These are phyloP conservation scores for Gadopsis marmoratus DNA, from an alignment of 2,797 vertebrate genomes.

Conservation along the genomic window DNA sequence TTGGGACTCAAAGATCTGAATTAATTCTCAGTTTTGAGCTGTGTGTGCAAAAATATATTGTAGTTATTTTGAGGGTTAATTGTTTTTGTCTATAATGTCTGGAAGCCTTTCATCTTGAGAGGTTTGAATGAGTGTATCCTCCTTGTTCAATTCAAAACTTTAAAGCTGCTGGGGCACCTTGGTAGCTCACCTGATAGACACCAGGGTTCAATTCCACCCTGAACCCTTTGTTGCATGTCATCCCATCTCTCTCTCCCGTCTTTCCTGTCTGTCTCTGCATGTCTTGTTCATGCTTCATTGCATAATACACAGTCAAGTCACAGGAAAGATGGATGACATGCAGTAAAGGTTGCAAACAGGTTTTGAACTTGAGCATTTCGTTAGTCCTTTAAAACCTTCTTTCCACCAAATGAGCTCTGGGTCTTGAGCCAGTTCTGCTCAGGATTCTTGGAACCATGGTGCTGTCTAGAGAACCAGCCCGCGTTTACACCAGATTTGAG, in stretches of 20 bases:
- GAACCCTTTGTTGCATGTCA: too few relatives aligned
- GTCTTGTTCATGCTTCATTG: neutral
- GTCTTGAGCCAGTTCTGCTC: too few relatives aligned
- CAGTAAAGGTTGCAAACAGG: neutral
- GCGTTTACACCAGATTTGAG: too few relatives aligned
- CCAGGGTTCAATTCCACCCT: too few relatives aligned
- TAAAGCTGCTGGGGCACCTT: neutral
- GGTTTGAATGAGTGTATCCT: neutral
- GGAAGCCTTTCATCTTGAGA: neutral
- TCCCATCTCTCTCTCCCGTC: too few relatives aligned
- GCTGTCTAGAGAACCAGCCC: too few relatives aligned
- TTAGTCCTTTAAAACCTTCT: neutral
- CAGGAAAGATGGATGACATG: neutral
- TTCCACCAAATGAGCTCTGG: too few relatives aligned
- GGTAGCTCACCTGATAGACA: too few relatives aligned
- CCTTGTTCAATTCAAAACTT: neutral
- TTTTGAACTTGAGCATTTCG: constrained; percentile 9
- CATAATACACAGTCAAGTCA: neutral
- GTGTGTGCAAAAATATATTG: neutral
- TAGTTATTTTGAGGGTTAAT: neutral
- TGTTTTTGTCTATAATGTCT: neutral
- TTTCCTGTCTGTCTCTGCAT: too few relatives aligned
- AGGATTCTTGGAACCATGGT: too few relatives aligned
- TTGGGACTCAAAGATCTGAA: neutral
- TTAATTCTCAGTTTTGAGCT: neutral